A percentile compares a stretch with the other conserved stretches of the same genome.
Conservation (phyloP, 2,888 invertebrate genomes). For the Drosophila histrio region DNA sequence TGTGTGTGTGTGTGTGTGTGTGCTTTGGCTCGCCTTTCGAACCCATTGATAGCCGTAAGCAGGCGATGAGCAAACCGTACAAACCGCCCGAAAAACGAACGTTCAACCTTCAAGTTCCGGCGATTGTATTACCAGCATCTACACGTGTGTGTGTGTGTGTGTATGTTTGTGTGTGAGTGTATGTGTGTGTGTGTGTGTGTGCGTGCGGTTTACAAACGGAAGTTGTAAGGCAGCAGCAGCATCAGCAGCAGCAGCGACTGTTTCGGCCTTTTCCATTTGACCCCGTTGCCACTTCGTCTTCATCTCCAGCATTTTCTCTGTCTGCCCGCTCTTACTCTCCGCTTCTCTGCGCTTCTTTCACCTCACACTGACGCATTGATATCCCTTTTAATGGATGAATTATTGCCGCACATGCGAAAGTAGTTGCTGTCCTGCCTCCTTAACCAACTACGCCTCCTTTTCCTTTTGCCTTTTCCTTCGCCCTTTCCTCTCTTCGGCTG, state of each 20-base stretch:
- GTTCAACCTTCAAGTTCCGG: conserved; percentile 53
- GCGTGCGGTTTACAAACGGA: conserved; percentile 78
- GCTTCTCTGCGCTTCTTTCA: conserved; percentile 20
- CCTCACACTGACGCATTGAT: conserved; percentile 71
- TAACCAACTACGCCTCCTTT: background rate
- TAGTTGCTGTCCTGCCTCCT: conserved; percentile 65
- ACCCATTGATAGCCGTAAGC: conserved; percentile 72
- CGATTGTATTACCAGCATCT: conserved; percentile 51
- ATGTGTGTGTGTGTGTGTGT: conserved; percentile 35
- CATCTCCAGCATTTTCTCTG: conserved; percentile 25
- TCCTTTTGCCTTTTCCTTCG: background rate
- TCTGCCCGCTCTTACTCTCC: background rate
- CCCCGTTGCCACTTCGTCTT: conserved; percentile 69
- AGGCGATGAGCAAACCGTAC: conserved; percentile 45
- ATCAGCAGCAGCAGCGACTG: conserved; percentile 24
- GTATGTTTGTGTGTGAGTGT: conserved; percentile 7
- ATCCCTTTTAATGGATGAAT: conserved; percentile 84
- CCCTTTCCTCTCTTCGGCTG: background rate
- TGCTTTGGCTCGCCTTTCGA: conserved; percentile 44
- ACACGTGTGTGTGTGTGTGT: conserved; percentile 1
- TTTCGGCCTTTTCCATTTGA: conserved; percentile 75
- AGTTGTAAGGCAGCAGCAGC: conserved; percentile 50
- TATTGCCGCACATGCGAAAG: conserved; percentile 83
- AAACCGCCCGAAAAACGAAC: conserved; percentile 30
- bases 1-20: conserved; percentile 19